Conservation (phyloP, 2,888 invertebrate species). For the Caenorhabditis becei region DNA sequence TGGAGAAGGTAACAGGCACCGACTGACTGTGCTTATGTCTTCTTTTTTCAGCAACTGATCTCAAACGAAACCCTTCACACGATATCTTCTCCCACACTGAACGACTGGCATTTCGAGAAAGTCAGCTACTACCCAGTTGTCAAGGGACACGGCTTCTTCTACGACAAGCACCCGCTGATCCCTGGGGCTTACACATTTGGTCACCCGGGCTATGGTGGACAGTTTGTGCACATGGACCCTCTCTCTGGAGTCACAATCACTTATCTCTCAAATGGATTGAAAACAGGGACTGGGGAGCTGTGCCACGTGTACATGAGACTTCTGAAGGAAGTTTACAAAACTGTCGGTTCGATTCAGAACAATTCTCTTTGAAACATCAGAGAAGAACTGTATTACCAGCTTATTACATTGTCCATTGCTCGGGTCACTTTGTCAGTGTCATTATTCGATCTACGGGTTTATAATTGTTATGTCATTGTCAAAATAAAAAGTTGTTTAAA, state of each 20-base stretch:
- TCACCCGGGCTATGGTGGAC: conserved; percentile 80
- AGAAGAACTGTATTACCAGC: no score
- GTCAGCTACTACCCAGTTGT: conserved; percentile 76
- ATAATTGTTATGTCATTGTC: no score
- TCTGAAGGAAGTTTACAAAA: conserved; percentile 67
- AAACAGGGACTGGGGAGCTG: conserved; percentile 77
- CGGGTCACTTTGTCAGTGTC: no score
- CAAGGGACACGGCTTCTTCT: conserved; percentile 80
- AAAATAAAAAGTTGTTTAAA: no score
- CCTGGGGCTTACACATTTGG: conserved; percentile 75
- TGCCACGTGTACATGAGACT: conserved; percentile 76
- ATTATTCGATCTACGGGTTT: no score
- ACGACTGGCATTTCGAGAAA: conserved; percentile 78
- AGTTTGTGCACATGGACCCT: conserved; percentile 75
- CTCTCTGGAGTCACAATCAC: conserved; percentile 67
- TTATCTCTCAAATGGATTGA: conserved; percentile 77
- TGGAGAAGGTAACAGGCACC: conserved; percentile 49
- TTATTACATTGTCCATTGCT: no score
- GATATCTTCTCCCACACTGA: conserved; percentile 70
- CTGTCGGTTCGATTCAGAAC: conserved; percentile 19
- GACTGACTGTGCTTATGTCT: not conserved
- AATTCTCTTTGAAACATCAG: not conserved
- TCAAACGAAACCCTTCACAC: conserved; percentile 66
- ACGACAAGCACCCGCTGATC: conserved; percentile 76
- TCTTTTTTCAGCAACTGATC: conserved; percentile 68